phyloP scores from a whole-genome alignment of 1,140 invertebrate species.

The Melanaphis sacchari region DNA sequence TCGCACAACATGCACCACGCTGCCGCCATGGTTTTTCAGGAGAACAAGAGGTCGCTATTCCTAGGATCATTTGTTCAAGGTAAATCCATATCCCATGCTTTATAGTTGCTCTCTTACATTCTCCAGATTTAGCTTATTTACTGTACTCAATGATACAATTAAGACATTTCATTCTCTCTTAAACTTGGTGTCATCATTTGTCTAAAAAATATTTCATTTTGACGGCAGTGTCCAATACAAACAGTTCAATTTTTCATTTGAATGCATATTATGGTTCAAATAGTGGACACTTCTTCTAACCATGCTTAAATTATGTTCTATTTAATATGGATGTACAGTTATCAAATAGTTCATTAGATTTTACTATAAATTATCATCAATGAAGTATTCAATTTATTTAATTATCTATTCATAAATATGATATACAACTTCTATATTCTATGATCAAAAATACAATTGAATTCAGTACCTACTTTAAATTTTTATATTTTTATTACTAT shows the following conservation, averaged over 20 bases:
- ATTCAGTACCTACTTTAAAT: neutral
- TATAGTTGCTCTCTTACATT: neutral
- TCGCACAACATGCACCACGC: constrained; percentile 36
- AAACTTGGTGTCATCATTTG: neutral
- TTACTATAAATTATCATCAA: neutral
- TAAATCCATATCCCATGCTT: neutral
- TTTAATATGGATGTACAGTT: neutral
- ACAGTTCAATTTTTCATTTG: neutral
- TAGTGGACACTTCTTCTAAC: neutral
- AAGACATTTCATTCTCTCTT: neutral
- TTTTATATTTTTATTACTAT: neutral
- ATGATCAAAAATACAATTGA: neutral
- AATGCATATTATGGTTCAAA: neutral
- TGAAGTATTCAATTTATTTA: neutral
- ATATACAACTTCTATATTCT: neutral
- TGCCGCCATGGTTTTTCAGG: constrained; percentile 32
- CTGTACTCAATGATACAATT: neutral
- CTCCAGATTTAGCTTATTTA: neutral
- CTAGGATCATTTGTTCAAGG: constrained; percentile 50
- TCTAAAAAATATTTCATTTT: neutral
- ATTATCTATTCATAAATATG: neutral
- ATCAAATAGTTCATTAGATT: neutral
- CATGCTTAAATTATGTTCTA: neutral
- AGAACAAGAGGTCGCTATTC: constrained; percentile 49
- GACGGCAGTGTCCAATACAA: neutral